Base-by-base conservation (phyloP, 2,888 invertebrate genomes). In the Volucella inflata region DNA sequence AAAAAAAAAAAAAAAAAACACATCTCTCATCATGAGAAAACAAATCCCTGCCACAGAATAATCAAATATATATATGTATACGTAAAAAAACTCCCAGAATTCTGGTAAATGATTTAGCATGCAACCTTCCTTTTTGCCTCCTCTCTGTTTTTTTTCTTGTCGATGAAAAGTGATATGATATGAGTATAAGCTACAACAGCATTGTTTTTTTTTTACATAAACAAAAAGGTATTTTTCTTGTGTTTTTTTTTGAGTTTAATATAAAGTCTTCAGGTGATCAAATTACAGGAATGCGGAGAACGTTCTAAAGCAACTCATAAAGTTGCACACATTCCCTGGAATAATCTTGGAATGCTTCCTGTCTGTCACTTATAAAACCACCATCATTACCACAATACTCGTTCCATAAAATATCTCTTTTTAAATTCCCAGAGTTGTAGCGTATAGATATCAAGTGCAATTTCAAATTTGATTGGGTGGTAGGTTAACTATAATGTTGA, bases 291-390 rank as follows among this genome's bases (percentile, higher is more conserved):
- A 85, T 85, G 80, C 72, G 30, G 65, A 81, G 80, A 81, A 80
- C 71, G 53, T 78, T 76, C 59, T 71, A 38, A 68, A 67, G 62
- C 44, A 72, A 30, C 51, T 80, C 76, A 71, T 71, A 79, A 67
- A 72, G 55, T 80, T 72, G 40, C 46, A 79, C 55, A 50, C 57
- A 76, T 68, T 85, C 81, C 85, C 76, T 72, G 68, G 85, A 85
- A 85, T 85, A 81, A 80, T 85, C 72, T 62, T 77, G 80, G 80
- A 85, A 85, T 85, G 80, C 85, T 85, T 85, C 85, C 85, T 85
- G 85, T 85, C 85, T 85, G 85, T 68, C 85, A 77, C 76, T 72
- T 64, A 76, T 80, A 76, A 85, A 62, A 70, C 71, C 62, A 21
- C 67, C 48, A 59, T 67, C 64, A 65, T 14, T 44, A 67, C 50